phyloP scores from a whole-genome alignment of 2,797 vertebrate genomes.

The Centropyge bicolor region DNA sequence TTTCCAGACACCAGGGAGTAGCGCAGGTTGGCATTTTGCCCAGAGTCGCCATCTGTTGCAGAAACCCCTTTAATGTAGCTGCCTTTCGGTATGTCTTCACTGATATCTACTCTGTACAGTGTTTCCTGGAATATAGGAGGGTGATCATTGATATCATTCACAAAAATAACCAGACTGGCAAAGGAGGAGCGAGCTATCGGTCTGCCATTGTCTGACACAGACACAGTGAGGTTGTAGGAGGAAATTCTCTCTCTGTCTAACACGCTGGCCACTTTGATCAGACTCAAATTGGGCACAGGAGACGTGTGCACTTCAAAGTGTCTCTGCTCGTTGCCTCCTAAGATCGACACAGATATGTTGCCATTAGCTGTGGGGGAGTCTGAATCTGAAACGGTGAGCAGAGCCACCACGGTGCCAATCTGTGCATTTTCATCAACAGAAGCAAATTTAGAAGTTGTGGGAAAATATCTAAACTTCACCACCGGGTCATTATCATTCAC shows the following conservation, averaged over 20 bases:
- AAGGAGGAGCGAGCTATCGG: constrained; percentile 92
- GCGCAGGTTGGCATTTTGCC: constrained; percentile 96
- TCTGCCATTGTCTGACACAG: constrained; percentile 90
- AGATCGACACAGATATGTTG: constrained; percentile 96
- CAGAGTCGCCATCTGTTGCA: constrained; percentile 96
- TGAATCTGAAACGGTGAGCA: constrained; percentile 95
- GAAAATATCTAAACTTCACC: constrained; percentile 97
- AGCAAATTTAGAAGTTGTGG: constrained; percentile 95
- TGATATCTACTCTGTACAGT: constrained; percentile 93
- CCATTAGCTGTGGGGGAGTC: constrained; percentile 95
- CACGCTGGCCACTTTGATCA: constrained; percentile 97
- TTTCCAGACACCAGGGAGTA: constrained; percentile 98
- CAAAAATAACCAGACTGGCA: constrained; percentile 96
- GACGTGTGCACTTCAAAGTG: constrained; percentile 98
- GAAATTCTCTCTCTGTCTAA: constrained; percentile 96
- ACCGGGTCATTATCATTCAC: constrained; percentile 98
- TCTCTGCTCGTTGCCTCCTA: constrained; percentile 96
- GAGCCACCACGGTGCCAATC: constrained; percentile 95
- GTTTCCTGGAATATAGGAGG: constrained; percentile 94
- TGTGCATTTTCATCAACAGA: constrained; percentile 97
- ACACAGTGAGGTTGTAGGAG: constrained; percentile 97
- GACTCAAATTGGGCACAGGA: constrained; percentile 95
- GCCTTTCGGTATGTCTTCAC: constrained; percentile 94
- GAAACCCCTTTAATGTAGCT: constrained; percentile 97
- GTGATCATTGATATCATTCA: constrained; percentile 98